phyloP scores from a whole-genome alignment of 2,113 vertebrate species.

The Seriola dumerili region DNA sequence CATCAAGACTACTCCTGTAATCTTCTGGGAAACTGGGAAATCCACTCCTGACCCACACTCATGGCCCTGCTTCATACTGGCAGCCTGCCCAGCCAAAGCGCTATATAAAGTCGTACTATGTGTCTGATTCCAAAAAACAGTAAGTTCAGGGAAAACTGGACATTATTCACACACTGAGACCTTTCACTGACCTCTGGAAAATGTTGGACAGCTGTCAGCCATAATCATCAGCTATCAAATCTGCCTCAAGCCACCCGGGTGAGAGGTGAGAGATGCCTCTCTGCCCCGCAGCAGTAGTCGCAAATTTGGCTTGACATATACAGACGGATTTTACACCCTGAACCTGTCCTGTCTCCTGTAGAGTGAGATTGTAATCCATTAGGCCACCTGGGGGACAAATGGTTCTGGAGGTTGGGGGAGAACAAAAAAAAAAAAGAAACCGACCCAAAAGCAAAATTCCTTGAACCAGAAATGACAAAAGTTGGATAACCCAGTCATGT shows the following conservation, averaged over 20 bases:
- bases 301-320: conserved; percentile 64
- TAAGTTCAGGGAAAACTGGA: conserved; percentile 26
- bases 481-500: conserved; percentile 34
- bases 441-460: conserved; percentile 12
- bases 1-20: neutral
- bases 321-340: conserved; percentile 48
- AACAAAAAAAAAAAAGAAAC: neutral
- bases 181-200: conserved; percentile 54
- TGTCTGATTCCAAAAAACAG: neutral
- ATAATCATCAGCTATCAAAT: conserved; percentile 63
- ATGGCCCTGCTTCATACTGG: neutral
- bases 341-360: conserved; percentile 45
- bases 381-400: conserved; percentile 37
- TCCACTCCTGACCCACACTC: conserved; percentile 27
- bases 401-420: neutral
- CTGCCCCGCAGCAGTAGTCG: conserved; percentile 27
- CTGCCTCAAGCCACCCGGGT: conserved; percentile 37
- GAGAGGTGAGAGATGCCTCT: conserved; percentile 58
- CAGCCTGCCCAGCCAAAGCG: conserved; percentile 2
- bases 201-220: conserved; percentile 67
- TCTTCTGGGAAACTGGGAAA: conserved; percentile 37
- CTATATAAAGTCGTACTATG: neutral
- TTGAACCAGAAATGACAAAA: conserved; percentile 50
- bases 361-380: conserved; percentile 61
- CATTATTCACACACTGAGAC: conserved; percentile 44